Conservation (phyloP, 2,888 invertebrate genomes). For the Drosophila fulvimacula region DNA sequence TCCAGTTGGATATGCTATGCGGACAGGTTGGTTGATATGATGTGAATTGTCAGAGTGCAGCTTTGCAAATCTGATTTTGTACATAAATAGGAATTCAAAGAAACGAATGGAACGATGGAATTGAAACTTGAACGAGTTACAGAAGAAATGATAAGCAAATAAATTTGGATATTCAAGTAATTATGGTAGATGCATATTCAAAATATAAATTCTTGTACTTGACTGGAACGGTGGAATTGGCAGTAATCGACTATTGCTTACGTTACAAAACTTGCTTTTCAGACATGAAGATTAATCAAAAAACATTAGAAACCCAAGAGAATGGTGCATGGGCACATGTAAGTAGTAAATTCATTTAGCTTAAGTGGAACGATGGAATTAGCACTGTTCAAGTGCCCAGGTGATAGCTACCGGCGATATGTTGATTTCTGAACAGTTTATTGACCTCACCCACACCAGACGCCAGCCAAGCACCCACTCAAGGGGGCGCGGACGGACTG, state of each 20-base stretch:
- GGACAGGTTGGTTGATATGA: not conserved
- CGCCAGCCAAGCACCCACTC: not conserved
- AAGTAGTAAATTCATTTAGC: not conserved
- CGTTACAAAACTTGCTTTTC: not conserved
- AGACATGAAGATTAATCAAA: no score
- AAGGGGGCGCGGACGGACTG: not conserved
- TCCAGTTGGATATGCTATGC: not conserved
- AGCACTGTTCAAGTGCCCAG: not conserved
- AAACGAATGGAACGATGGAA: not conserved
- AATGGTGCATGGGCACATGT: no score
- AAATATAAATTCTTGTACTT: not conserved
- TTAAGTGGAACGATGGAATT: constrained; percentile 4
- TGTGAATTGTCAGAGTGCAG: not conserved
- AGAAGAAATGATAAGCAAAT: not conserved
- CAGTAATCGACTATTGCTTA: not conserved
- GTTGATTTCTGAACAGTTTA: constrained; percentile 13
- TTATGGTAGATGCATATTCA: not conserved
- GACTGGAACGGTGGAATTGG: not conserved
- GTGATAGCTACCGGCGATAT: not conserved
- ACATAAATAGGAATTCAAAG: no score
- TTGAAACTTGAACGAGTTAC: not conserved
- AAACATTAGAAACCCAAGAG: no score
- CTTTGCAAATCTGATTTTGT: no score
- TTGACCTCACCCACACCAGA: constrained; percentile 23
- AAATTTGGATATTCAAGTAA: no score